Evolutionary conservation across 2,888 invertebrate genomes (phyloP).

Genomic region (Drosophila recens): DNA sequence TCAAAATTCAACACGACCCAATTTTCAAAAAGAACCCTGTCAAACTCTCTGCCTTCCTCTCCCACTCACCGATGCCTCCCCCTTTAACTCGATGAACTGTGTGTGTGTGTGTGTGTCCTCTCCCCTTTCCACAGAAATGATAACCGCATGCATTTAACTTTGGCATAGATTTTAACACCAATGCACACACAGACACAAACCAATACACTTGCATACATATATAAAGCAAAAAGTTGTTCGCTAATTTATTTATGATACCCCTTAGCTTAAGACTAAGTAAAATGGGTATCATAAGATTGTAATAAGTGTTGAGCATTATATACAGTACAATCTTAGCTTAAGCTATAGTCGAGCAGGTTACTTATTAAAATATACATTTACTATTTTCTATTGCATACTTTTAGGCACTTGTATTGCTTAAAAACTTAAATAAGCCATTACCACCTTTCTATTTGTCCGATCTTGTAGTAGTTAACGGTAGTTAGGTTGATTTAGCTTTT

Average conservation of each 20-base stretch:
- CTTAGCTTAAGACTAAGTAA: background rate
- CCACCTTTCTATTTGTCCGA: too few relatives aligned
- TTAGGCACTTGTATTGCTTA: too few relatives aligned
- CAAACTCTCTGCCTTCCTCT: slow-evolving; percentile 32
- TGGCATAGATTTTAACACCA: slow-evolving; percentile 42
- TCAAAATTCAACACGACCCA: slow-evolving; percentile 59
- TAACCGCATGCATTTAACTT: slow-evolving; percentile 59
- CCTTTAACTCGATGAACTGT: background rate
- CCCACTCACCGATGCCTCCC: background rate
- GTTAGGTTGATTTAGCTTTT: too few relatives aligned
- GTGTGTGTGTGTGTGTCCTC: slow-evolving; percentile 2
- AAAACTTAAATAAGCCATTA: too few relatives aligned
- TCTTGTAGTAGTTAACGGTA: too few relatives aligned
- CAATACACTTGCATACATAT: background rate
- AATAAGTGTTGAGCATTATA: background rate
- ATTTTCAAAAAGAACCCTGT: slow-evolving; percentile 59
- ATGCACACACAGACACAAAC: slow-evolving; percentile 10
- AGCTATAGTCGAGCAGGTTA: too few relatives aligned
- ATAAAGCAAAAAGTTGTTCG: slow-evolving; percentile 14
- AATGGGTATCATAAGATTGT: background rate
- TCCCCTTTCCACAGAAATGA: background rate
- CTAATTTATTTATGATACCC: slow-evolving; percentile 20
- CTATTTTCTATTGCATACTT: too few relatives aligned
- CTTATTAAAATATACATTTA: too few relatives aligned
- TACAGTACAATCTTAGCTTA: too few relatives aligned